Evolutionary conservation across 37 sponge, comb jelly and placozoan genomes (phyloP), one percentile per base, ranked within the genome.

Genomic region (Axinella damicornis): DNA sequence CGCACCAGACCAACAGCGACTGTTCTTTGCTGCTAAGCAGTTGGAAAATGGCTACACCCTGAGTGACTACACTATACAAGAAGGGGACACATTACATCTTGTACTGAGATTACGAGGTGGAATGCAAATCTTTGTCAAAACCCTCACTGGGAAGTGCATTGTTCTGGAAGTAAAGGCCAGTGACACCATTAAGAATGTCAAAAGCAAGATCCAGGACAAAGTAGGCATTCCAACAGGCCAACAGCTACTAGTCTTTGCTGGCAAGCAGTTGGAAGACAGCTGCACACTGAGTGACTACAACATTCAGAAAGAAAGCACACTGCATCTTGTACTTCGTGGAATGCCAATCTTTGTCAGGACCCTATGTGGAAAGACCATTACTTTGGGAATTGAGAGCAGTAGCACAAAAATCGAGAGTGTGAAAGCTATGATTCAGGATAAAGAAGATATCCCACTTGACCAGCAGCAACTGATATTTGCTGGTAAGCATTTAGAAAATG

Each of bases 21-120:
- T 97, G 58, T 89, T 95, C 46, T 97, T 95, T 90, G 95, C 95
- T 82, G 95, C 95, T 4, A 95, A 95, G 77, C 93, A 94, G 92
- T 87, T 97, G 38, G 98, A 97, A 87, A 95, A 97, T 80, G 95
- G 93, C 19, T 76, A 89, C 13, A 94, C 95, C 9, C 78, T 97
- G 31, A 53, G 69, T 71, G 98, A 95, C 82, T 97, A 92, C 77
- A 92, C 90, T 80, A 97, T 97, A 54, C 93, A 94, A 79, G 90
- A 95, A 35, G 98, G 94, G 73, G 86, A 93, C 32, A 97, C 95
- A 18, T 89, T 97, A 33, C 92, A 91, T 74, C 78, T 96, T 24
- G 86, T 85, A 12, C 85, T 94, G 17, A 80, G n/a, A n/a, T n/a
- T n/a, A n/a, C n/a, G 90, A 31, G 9, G 46, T 46, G 46, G 46